Evolutionary conservation across 2,113 vertebrate genomes (phyloP), one percentile per base, ranked within the genome.

Genomic region (Myocastor coypus): DNA sequence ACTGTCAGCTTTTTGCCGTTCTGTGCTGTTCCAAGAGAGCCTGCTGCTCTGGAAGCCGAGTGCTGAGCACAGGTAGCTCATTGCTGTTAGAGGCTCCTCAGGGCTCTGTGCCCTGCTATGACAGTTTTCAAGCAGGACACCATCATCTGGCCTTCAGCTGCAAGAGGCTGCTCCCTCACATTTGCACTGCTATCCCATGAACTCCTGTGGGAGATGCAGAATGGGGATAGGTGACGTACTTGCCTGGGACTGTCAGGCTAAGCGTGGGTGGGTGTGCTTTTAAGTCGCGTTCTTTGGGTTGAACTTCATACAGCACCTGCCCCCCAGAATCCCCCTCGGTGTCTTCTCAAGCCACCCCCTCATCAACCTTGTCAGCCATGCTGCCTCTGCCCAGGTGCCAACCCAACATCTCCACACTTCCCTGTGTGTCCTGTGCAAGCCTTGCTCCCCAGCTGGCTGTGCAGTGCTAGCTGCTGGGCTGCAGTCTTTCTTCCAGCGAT

Each of bases 401-500:
- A 11, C 59, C 55, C 3, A n/a, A 28, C 12, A 3, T 30, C 52
- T n/a, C 57, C 37, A 13, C 37, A 8, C 22, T 61, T 59, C 59
- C 30, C 28, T 71, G 40, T 3, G 50, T 61, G 69, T 84, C 69
- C 85, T 40, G n/a, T 87, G 83, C 16, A 86, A 30, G 50, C 93
- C 92, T 40, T 3, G 22, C 78, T 81, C 86, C 24, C 3, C 26
- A 28, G n/a, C 55, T 84, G 63, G 88, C 30, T 64, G 66, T 40
- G 87, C 14, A 66, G 9, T 24, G 84, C 40, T 71, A 98, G 68
- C 82, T 92, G 90, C 30, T 97, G 97, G 59, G 96, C 93, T 11
- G 98, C 98, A 78, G 96, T 34, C 22, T 87, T 95, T 87, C 88
- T 98, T 95, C 98, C 97, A 1, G 98, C 98, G 83, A 98, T 1